Conservation (phyloP, 2,797 vertebrate species). For the Pogonophryne albipinna region DNA sequence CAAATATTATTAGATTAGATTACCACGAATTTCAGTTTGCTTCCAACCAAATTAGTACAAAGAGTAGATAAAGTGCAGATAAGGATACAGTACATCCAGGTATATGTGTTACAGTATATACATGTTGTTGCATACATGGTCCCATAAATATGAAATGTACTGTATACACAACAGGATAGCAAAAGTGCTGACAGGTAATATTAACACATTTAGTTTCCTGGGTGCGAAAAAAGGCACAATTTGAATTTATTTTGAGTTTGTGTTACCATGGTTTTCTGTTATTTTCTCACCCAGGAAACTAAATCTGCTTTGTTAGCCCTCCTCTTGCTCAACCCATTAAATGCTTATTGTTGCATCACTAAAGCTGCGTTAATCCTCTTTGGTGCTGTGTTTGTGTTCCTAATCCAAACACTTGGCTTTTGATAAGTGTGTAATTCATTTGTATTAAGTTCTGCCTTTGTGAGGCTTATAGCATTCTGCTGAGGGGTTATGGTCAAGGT, state of each 20-base stretch:
- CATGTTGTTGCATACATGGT: too few species aligned
- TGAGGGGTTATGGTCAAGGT: slow-evolving; percentile 45
- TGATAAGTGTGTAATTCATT: slow-evolving; percentile 58
- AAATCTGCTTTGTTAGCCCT: slow-evolving; percentile 24
- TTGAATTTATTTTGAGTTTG: neutral
- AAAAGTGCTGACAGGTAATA: too few species aligned
- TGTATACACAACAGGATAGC: too few species aligned
- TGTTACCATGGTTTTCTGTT: neutral
- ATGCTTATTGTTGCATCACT: slow-evolving; percentile 52
- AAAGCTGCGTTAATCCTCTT: slow-evolving; percentile 61
- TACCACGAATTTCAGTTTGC: too few species aligned
- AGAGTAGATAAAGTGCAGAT: too few species aligned
- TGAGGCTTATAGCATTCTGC: slow-evolving; percentile 13
- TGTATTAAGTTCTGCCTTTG: slow-evolving; percentile 51
- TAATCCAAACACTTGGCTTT: slow-evolving; percentile 48
- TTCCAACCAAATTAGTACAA: too few species aligned
- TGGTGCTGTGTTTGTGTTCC: slow-evolving; percentile 45
- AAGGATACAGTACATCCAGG: too few species aligned
- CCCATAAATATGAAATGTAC: too few species aligned
- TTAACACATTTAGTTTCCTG: too few species aligned
- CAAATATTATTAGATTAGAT: neutral
- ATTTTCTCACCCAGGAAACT: slow-evolving; percentile 16
- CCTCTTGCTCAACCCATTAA: slow-evolving; percentile 32
- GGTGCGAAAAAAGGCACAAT: too few species aligned
- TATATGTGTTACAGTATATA: too few species aligned